These are phyloP conservation scores for Apodemus speciosus DNA, from an alignment of 2,113 vertebrate species.

Conservation along the genomic window DNA sequence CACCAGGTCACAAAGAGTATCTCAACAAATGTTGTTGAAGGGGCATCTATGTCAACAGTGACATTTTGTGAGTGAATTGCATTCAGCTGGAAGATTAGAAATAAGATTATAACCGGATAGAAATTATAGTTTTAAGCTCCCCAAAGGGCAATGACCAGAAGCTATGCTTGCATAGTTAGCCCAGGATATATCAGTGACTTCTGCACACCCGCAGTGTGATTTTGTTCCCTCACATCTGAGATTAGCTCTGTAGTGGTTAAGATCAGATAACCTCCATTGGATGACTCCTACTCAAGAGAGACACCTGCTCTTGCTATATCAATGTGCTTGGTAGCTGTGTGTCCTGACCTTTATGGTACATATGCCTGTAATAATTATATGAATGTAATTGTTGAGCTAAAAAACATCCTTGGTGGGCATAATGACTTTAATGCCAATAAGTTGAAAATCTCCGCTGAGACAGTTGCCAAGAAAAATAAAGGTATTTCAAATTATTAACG, in stretches of 20 bases:
- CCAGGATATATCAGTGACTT: not conserved
- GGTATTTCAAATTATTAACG: not conserved
- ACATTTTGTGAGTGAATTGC: not conserved
- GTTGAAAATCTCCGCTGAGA: constrained; percentile 9
- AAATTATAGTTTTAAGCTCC: constrained; percentile 28
- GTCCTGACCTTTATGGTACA: not conserved
- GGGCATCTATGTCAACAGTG: not conserved
- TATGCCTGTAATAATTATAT: not conserved
- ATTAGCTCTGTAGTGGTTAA: not conserved
- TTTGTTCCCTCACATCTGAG: constrained; percentile 1
- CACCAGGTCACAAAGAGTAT: not conserved
- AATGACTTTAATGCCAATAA: constrained; percentile 24
- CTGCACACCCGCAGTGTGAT: not conserved
- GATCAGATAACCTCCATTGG: not conserved
- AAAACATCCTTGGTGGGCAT: not conserved
- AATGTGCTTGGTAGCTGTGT: no score
- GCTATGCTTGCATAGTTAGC: not conserved
- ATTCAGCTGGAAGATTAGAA: not conserved
- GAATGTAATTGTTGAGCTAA: constrained; percentile 26
- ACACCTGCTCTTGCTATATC: not conserved
- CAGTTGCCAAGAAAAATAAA: constrained; percentile 34
- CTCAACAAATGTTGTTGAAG: not conserved
- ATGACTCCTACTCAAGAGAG: not conserved
- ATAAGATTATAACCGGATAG: not conserved
- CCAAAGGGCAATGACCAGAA: not conserved